Base-by-base conservation (phyloP, 1,140 invertebrate species). In the Paralvinella palmiformis region DNA sequence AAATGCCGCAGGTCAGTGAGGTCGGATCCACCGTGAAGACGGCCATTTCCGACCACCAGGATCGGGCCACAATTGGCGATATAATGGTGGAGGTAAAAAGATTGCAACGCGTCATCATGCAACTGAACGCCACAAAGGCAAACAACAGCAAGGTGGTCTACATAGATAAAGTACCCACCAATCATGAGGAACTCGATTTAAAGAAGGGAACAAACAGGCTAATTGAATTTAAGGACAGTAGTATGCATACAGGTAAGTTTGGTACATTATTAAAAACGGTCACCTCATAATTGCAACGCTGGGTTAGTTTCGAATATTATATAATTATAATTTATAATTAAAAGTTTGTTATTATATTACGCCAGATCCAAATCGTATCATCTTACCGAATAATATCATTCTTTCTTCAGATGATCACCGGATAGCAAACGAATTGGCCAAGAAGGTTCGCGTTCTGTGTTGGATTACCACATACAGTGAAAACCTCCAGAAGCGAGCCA, bases 401-500 rank as follows among this genome's bases (percentile, higher is more conserved):
- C 17, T 56, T 56, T 20, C 31, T 56, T 31, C 31, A 56, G 53
- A 56, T 56, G 53, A 56, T 29, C 17, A 56, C 24, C 22, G 22
- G 22, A 5, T 56, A 17, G 53, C 53, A 31, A 33, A 22, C 17
- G 31, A 56, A 1, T 31, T 56, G 22, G 22, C 22, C 53, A 27
- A 56, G 20, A 7, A 27, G 17, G 53, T 56, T n/a, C 53, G 53
- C 17, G 53, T 56, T 17, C 53, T 56, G 17, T 56, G 53, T 29
- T 56, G 53, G 53, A 29, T 56, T 3, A 56, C 31, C 20, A 56
- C 53, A 24, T 48, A n/a, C 20, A 24, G n/a, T 22, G 45, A 48
- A n/a, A 48, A 48, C 27, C 45, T 48, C n/a, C 45, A 48, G 45
- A 48, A 48, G n/a, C 45, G 45, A 7, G 45, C 45, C 45, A n/a